Evolutionary conservation across 2,888 invertebrate genomes (phyloP).

Genomic region (Rosalia funebris): DNA sequence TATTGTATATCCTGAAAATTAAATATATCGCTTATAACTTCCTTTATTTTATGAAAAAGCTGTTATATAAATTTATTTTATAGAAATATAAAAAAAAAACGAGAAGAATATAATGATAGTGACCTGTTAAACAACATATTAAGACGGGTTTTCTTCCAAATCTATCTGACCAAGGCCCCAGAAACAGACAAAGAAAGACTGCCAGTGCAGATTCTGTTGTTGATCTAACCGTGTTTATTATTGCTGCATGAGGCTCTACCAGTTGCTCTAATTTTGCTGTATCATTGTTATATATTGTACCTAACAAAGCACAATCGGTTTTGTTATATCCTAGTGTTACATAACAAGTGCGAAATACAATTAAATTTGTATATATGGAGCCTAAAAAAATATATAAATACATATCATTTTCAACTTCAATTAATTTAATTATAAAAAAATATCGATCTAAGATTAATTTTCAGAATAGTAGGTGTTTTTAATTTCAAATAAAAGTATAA

Average conservation of each 20-base stretch:
- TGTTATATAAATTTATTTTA: background rate
- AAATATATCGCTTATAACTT: background rate
- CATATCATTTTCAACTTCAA: too few relatives aligned
- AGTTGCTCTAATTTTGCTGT: constrained; percentile 64
- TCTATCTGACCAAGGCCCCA: constrained; percentile 86
- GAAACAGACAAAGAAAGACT: constrained; percentile 74
- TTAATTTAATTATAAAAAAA: too few relatives aligned
- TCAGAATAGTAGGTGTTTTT: too few relatives aligned
- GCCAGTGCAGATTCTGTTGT: constrained; percentile 75
- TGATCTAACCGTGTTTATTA: constrained; percentile 71
- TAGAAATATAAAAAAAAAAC: background rate
- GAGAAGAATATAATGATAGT: background rate
- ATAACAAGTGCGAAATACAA: constrained; percentile 70
- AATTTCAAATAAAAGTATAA: too few relatives aligned
- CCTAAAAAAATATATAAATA: constrained; percentile 27
- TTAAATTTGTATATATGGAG: constrained; percentile 36
- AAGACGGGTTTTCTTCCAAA: constrained; percentile 80
- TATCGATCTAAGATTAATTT: too few relatives aligned
- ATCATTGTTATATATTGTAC: constrained; percentile 68
- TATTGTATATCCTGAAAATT: constrained; percentile 5
- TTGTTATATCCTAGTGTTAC: constrained; percentile 68
- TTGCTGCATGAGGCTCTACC: constrained; percentile 75
- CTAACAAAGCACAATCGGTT: constrained; percentile 71
- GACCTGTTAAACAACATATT: constrained; percentile 67
- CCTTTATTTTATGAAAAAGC: background rate